Evolutionary conservation across 2,888 invertebrate species (phyloP).

Genomic region (Caradrina clavipalpis): DNA sequence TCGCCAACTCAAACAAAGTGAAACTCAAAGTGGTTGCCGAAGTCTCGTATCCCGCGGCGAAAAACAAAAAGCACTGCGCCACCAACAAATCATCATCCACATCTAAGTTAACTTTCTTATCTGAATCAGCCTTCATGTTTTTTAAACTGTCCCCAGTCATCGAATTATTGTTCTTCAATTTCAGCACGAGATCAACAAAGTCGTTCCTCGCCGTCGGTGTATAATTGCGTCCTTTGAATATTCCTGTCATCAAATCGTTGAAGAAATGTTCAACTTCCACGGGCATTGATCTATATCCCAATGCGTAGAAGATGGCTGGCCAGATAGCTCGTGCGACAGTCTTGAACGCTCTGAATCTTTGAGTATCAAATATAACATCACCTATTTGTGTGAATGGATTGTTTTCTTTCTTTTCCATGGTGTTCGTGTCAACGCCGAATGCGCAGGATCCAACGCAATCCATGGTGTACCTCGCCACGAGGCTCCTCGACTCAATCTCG

Average conservation of each 20-base stretch:
- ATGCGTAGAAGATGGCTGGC: conserved; percentile 76
- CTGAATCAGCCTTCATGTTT: conserved; percentile 66
- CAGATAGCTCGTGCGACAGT: conserved; percentile 68
- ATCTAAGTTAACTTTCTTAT: conserved; percentile 67
- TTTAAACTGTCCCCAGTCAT: conserved; percentile 74
- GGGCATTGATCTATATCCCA: conserved; percentile 71
- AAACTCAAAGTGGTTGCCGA: conserved; percentile 72
- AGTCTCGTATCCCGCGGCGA: conserved; percentile 79
- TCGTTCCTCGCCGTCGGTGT: conserved; percentile 74
- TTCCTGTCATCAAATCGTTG: conserved; percentile 62
- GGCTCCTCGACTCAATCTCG: conserved; percentile 66
- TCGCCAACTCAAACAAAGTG: conserved; percentile 75
- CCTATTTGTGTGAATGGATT: conserved; percentile 74
- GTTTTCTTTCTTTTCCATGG: conserved; percentile 66
- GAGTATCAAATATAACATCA: conserved; percentile 68
- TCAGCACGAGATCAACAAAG: conserved; percentile 77
- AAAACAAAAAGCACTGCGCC: conserved; percentile 89
- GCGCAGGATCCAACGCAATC: conserved; percentile 77
- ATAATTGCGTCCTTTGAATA: conserved; percentile 71
- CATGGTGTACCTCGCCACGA: conserved; percentile 77
- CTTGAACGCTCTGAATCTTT: conserved; percentile 68
- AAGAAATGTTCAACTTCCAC: conserved; percentile 70
- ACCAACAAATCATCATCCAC: conserved; percentile 84
- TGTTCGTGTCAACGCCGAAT: conserved; percentile 78
- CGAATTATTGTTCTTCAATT: conserved; percentile 68